Evolutionary conservation across 2,888 invertebrate species (phyloP).

Genomic region (Tetragnatha montana): DNA sequence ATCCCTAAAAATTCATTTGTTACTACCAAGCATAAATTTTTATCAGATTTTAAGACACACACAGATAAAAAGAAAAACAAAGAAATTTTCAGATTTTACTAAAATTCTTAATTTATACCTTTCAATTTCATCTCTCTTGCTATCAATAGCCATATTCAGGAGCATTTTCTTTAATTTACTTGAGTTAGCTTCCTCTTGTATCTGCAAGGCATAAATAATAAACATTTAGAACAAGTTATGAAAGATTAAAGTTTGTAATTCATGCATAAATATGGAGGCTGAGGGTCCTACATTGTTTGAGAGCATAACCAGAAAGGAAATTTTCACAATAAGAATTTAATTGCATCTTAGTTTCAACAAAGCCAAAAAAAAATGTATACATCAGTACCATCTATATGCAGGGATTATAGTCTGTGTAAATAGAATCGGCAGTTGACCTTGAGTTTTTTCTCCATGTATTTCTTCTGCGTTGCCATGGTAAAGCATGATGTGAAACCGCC

Average conservation of each 20-base stretch:
- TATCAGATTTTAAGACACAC: neutral
- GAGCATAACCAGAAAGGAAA: no score
- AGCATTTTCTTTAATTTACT: constrained; percentile 88
- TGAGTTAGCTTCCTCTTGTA: constrained; percentile 82
- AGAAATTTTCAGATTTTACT: neutral
- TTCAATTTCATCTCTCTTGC: constrained; percentile 91
- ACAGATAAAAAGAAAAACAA: neutral
- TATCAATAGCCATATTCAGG: constrained; percentile 90
- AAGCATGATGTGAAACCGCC: no score
- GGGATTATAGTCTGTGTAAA: no score
- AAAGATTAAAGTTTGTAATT: neutral
- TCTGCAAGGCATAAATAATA: constrained; percentile 75
- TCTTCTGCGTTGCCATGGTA: no score
- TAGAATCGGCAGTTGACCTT: no score
- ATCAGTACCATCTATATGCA: no score
- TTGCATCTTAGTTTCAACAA: no score
- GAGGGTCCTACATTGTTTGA: no score
- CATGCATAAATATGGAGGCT: no score
- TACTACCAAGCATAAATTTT: neutral
- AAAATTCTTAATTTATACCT: constrained; percentile 78
- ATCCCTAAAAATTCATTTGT: constrained; percentile 45
- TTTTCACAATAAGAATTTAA: no score
- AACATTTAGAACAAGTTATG: neutral
- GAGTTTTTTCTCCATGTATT: no score
- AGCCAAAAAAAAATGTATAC: no score